Evolutionary conservation across 2,888 invertebrate genomes (phyloP).

Genomic region (Heliconius aoede): DNA sequence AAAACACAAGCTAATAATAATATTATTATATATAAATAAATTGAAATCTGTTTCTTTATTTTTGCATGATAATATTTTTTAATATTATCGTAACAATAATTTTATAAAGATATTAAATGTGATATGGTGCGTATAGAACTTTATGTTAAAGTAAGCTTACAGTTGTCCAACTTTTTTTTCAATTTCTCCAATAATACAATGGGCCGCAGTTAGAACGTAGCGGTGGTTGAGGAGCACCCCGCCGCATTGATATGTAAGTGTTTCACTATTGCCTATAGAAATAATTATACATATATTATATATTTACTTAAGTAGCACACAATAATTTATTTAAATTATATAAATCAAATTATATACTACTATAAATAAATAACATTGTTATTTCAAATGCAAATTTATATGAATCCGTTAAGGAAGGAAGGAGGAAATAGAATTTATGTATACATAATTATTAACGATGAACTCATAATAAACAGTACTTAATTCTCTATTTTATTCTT

Average conservation of each 20-base stretch:
- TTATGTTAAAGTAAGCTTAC: slow-evolving; percentile 79
- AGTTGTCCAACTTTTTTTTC: slow-evolving; percentile 76
- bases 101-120: too few relatives aligned
- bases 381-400: too few relatives aligned
- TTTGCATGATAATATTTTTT: neutral
- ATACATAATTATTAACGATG: too few relatives aligned
- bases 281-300: neutral
- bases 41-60: neutral
- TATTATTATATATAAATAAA: neutral
- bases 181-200: slow-evolving; percentile 83
- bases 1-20: neutral
- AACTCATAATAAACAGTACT: too few relatives aligned
- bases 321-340: too few relatives aligned
- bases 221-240: slow-evolving; percentile 84
- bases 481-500: too few relatives aligned
- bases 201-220: slow-evolving; percentile 85
- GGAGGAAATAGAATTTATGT: too few relatives aligned
- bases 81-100: neutral
- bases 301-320: too few relatives aligned
- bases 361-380: too few relatives aligned
- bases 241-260: slow-evolving; percentile 84
- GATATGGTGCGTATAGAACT: neutral
- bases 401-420: too few relatives aligned
- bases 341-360: too few relatives aligned
- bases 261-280: slow-evolving; percentile 47